Evolutionary conservation across 2,888 invertebrate genomes (phyloP).

Genomic region (Ormyrus nitidulus): DNA sequence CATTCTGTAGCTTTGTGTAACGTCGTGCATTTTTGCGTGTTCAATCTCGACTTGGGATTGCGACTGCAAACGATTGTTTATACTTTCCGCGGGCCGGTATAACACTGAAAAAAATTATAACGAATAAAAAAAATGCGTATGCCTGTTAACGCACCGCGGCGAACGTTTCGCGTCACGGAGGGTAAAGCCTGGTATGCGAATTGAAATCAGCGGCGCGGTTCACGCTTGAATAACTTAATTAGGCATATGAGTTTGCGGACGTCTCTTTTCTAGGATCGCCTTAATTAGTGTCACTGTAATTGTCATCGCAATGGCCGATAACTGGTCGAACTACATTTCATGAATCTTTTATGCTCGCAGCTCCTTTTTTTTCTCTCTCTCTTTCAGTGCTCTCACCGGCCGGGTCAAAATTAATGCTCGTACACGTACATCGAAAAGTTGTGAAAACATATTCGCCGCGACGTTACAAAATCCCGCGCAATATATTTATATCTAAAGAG

Average conservation of each 20-base stretch:
- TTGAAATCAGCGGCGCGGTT: not conserved
- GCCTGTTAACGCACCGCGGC: not conserved
- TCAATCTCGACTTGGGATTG: too few species aligned
- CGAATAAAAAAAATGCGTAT: not conserved
- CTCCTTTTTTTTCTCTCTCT: not conserved
- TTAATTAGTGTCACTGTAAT: conserved; percentile 44
- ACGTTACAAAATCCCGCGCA: conserved; percentile 20
- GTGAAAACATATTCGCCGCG: conserved; percentile 2
- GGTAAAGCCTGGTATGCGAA: not conserved
- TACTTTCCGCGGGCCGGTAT: too few species aligned
- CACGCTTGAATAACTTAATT: conserved; percentile 34
- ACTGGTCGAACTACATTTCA: conserved; percentile 11
- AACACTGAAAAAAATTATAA: not conserved
- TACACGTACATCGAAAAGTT: not conserved
- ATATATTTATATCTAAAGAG: not conserved
- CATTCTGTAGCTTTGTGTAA: too few species aligned
- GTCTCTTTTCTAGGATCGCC: conserved; percentile 2
- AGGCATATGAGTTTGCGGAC: not conserved
- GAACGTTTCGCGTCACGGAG: not conserved
- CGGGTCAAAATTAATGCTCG: conserved; percentile 5
- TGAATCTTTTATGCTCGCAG: conserved; percentile 4
- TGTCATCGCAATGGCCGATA: conserved; percentile 2
- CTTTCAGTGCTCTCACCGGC: not conserved
- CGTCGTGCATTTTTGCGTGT: too few species aligned
- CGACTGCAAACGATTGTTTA: too few species aligned